Base-by-base conservation (phyloP, 2,888 invertebrate genomes). In the Theretra japonica region DNA sequence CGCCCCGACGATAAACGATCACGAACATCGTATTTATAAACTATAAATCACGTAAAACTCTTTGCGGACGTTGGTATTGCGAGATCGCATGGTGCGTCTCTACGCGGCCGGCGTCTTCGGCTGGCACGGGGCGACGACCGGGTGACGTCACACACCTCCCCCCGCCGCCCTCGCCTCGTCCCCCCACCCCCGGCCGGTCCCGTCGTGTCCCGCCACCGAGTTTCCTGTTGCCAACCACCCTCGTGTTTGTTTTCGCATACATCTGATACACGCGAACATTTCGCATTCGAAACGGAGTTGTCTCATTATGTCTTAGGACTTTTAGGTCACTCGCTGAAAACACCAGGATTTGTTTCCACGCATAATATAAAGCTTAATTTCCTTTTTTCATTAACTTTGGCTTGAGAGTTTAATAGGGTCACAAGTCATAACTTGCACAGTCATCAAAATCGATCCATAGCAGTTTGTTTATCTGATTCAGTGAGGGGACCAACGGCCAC, bases 161-260 rank as follows among this genome's bases (percentile, higher is more conserved):
- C 25, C 25, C 50, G 6, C n/a, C 50, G 11, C 68, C 25, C 5
- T 6, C 21, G 8, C 48, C 59, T 8, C 65, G 53, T 8, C 62
- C 25, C 65, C 15, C n/a, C 28, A 11, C 48, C 50, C 17, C 7
- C 25, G 53, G 7, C 53, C 19, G 19, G n/a, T 30, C 53, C 5
- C 48, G 15, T 7, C 68, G 23, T 19, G 23, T 50, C 25, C 41
- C 8, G 50, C 50, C 50, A 53, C 70, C 21, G 50, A 21, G 70
- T 65, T 65, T 71, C 70, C 62, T 71, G 70, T 71, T 71, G 70
- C 70, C 65, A 71, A 71, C 56, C 62, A 65, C 65, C 70, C 53
- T 69, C 21, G 11, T 62, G 25, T 62, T 33, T 65, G 41, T 48
- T 56, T 56, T 56, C 62, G 65, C 41, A 65, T 48, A 65, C 65